These are phyloP conservation scores for Enteromius argenteus DNA, from an alignment of 2,797 vertebrate genomes.

Conservation along the genomic window DNA sequence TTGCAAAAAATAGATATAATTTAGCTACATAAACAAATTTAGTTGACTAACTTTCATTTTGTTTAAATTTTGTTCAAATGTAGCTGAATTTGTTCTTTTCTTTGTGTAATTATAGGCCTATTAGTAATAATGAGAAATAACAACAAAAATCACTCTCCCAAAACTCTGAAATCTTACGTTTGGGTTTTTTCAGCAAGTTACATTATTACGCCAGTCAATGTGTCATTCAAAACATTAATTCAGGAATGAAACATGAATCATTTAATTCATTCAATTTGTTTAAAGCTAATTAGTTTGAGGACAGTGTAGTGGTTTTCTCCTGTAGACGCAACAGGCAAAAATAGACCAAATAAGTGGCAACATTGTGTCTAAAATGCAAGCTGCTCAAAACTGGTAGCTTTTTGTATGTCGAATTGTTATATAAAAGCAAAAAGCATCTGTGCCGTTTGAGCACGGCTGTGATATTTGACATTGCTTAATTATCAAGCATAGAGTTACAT, in stretches of 20 bases:
- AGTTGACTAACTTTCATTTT: no score
- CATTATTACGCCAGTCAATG: background rate
- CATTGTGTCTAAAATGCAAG: background rate
- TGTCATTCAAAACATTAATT: background rate
- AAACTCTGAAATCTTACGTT: background rate
- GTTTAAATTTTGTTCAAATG: no score
- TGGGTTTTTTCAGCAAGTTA: background rate
- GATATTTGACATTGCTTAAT: constrained; percentile 1
- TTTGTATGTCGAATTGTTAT: background rate
- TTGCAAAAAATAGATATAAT: no score
- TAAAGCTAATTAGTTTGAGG: background rate
- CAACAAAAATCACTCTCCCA: background rate
- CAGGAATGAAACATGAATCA: background rate
- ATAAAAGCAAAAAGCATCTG: background rate
- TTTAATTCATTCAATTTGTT: background rate
- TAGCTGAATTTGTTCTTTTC: no score
- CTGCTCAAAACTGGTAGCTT: background rate
- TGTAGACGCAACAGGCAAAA: no score
- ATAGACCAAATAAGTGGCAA: background rate
- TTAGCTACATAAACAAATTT: no score
- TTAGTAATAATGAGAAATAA: background rate
- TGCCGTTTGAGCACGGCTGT: background rate
- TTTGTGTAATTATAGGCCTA: background rate
- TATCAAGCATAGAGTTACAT: constrained; percentile 15
- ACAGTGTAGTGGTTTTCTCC: no score